Percentiles rank a stretch among this genome's conserved stretches.
Conservation (phyloP, 1,140 invertebrate species). For the Drosophila mojavensis region DNA sequence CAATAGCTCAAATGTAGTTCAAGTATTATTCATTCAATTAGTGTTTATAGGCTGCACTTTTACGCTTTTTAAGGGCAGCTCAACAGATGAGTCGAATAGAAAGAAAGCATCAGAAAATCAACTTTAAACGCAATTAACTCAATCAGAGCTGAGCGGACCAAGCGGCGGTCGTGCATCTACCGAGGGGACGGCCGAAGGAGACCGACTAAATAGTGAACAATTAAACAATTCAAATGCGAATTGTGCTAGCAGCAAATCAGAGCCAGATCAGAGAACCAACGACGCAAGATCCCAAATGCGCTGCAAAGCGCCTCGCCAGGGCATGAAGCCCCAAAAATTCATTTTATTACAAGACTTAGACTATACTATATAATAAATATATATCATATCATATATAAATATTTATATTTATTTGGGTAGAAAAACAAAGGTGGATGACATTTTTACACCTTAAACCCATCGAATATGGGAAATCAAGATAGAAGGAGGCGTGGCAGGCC, state of each 20-base stretch:
- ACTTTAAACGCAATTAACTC: conserved; percentile 27
- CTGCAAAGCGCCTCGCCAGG: not conserved
- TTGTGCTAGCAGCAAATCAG: not conserved
- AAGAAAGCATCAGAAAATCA: not conserved
- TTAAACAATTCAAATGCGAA: conserved; percentile 56
- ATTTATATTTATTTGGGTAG: too few relatives aligned
- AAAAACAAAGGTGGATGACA: too few relatives aligned
- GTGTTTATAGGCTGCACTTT: not conserved
- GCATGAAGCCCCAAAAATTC: too few relatives aligned
- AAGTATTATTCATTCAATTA: conserved; percentile 1
- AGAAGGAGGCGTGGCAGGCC: too few relatives aligned
- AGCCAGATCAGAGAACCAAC: not conserved
- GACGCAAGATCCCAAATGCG: not conserved
- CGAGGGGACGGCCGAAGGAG: conserved; percentile 1
- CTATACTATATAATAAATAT: too few relatives aligned
- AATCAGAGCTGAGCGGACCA: conserved; percentile 11
- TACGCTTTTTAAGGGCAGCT: not conserved
- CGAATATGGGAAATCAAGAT: too few relatives aligned
- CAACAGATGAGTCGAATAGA: not conserved
- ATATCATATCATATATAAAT: too few relatives aligned
- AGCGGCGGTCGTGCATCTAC: not conserved
- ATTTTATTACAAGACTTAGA: too few relatives aligned
- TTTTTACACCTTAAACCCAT: too few relatives aligned
- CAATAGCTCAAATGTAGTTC: not conserved
- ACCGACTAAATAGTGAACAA: conserved; percentile 38